Evolutionary conservation across 2,797 vertebrate species (phyloP).

Genomic region (Miichthys miiuy): DNA sequence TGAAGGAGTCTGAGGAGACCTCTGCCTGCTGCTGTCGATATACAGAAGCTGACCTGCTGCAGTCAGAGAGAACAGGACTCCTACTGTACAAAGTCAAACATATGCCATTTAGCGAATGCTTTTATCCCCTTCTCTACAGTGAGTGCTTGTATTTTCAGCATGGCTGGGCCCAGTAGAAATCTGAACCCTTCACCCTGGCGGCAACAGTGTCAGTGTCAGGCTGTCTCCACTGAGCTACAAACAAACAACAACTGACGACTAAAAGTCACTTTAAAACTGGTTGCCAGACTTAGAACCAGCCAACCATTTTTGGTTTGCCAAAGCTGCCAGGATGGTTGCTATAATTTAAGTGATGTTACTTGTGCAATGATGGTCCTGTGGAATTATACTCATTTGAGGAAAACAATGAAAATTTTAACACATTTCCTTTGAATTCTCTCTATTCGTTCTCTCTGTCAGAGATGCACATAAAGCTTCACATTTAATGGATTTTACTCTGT

Average conservation of each 20-base stretch:
- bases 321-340: neutral
- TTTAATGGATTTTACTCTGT: neutral
- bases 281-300: neutral
- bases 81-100: slow-evolving; percentile 67
- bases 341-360: neutral
- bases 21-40: slow-evolving; percentile 42
- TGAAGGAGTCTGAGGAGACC: slow-evolving; percentile 38
- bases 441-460: neutral
- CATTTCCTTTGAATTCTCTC: neutral
- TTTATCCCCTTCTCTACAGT: slow-evolving; percentile 48
- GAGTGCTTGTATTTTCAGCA: slow-evolving; percentile 44
- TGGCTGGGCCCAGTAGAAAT: slow-evolving; percentile 41
- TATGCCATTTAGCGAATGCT: slow-evolving; percentile 42
- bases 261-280: neutral
- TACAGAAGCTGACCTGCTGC: slow-evolving; percentile 44
- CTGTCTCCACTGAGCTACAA: slow-evolving; percentile 10
- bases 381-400: neutral
- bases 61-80: slow-evolving; percentile 61
- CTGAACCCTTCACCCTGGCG: slow-evolving; percentile 30
- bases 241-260: slow-evolving; percentile 25
- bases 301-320: neutral
- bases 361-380: no score
- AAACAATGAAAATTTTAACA: neutral
- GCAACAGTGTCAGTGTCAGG: slow-evolving; percentile 4
- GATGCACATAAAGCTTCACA: neutral